Base-by-base conservation (phyloP, 2,888 invertebrate genomes). In the Xiphydria camelus region DNA sequence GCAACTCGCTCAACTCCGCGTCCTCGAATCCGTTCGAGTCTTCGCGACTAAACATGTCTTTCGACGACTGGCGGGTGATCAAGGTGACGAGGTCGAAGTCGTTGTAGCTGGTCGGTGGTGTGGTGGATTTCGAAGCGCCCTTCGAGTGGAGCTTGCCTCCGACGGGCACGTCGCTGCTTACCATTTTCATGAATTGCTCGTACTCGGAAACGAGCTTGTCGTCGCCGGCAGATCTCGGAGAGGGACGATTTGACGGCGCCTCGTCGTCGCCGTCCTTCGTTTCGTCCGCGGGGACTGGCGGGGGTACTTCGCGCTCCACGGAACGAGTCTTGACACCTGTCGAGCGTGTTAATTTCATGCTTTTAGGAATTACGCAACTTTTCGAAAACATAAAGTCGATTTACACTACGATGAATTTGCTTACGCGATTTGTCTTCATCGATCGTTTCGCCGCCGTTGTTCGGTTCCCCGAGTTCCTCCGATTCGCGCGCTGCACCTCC, bases 121-220 rank as follows among this genome's bases (percentile, higher is more conserved):
- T 29, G 6, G 29, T 14, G 15, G 5, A 15, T 29, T 29, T 15
- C 1, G 15, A 6, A 29, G 12, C 15, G 6, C 15, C 29, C 29
- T 29, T 29, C 6, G 29, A 29, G n/a, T n/a, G n/a, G 34, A 18
- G 10, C n/a, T 34, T 34, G 9, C 15, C 15, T 15, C 18, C 34
- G 10, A 3, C 15, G 42, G 54, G 50, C 36, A 63, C 57, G 45
- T 75, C 74, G 17, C 70, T 69, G 37, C 73, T 75, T 2, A 81
- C 79, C 53, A 80, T 80, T 63, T 81, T 81, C 72, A 83, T 79
- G 50, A 83, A 83, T 57, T 83, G 80, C 57, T 83, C 82, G 51
- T 83, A 83, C 57, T 82, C 81, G 2, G 77, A 77, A 0, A 70
- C 77, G 20, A 78, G 62, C 47, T 77, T 76, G 26, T 73, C 71